Evolutionary conservation across 1,140 invertebrate species (phyloP), one percentile per base, ranked within the genome.

Genomic region (Halesus radiatus): DNA sequence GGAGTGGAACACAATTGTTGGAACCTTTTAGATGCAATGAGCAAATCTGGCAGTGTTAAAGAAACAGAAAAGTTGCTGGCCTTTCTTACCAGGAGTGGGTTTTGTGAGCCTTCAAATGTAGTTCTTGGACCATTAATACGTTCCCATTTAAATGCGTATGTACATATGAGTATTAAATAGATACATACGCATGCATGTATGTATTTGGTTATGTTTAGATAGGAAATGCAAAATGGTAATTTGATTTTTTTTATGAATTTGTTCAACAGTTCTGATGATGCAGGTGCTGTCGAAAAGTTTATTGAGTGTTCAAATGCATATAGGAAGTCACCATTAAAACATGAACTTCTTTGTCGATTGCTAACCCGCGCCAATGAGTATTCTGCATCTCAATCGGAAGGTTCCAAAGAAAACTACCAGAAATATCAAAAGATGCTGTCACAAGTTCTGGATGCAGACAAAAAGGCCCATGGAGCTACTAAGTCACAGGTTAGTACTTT

Each of bases 121-220:
- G 77, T 92, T 22, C 85, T 92, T 0, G 89, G 89, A 5, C 90
- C 91, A 0, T 66, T 92, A 3, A 84, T 93, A 15, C 81, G 87
- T 56, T 85, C 85, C 13, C 86, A 91, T 85, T 85, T 93, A 37
- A 90, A 89, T 56, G 87, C 82, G 90, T 91, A 84, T 84, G 68
- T 70, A 66, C 18, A 66, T 16, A 64, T 5, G 16, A 20, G 13
- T 32, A 52, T 52, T 26, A 58, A 70, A 54, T 68, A 52, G 45
- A 15, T n/a, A n/a, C n/a, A n/a, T n/a, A n/a, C n/a, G n/a, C n/a
- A n/a, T n/a, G n/a, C n/a, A n/a, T n/a, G n/a, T n/a, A n/a, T 78
- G 16, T 72, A 29, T n/a, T 26, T 54, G 45, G 15, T 56, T 45
- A 70, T 68, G 23, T 79, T 56, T 32, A 52, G 3, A 50, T 50